Base-by-base conservation (phyloP, 2,113 vertebrate genomes). In the Mobula birostris region DNA sequence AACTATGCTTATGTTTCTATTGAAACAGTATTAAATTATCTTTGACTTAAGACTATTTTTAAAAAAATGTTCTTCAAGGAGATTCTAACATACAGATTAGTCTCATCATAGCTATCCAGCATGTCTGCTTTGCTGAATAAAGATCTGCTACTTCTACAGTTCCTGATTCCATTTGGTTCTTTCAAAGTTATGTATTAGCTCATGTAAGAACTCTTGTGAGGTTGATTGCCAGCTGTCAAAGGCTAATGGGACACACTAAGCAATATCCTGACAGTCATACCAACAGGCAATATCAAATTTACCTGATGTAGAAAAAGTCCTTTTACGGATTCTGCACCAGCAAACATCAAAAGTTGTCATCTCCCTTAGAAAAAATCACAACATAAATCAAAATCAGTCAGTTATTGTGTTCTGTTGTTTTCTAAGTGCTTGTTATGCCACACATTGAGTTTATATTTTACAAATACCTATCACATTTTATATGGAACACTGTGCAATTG, bases 331-430 rank as follows among this genome's bases (percentile, higher is more conserved):
- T 90, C 61, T 66, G 29, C 4, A 61, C 36, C 24, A 63, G 83
- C 61, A 48, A 21, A 21, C 48, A 0, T 85, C 48, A 85, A 85
- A 85, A 8, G 9, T 85, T 85, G 58, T 24, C 82, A 85, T 58
- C 82, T 85, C 19, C 0, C 82, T 56, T 58, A 85, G 56, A 27
- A 58, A 88, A 9, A 88, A 9, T 3, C n/a, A n/a, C 58, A 2
- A 63, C 85, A 63, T 32, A 61, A 29, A 68, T 90, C 85, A 90
- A 48, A 85, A 85, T 66, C n/a, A 66, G 61, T 68, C 83, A 88
- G 83, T 58, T 61, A 56, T 8, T 17, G 12, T 70, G 68, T 11
- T 12, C 29, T 15, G 21, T 32, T 11, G 29, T n/a, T 17, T 32
- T 29, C 32, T 19, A 66, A 90, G 27, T 14, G 56, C 8, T 1